Percentiles rank a stretch among this genome's conserved stretches.
Conservation (phyloP, 1,140 invertebrate genomes). For the Chironomus tepperi region DNA sequence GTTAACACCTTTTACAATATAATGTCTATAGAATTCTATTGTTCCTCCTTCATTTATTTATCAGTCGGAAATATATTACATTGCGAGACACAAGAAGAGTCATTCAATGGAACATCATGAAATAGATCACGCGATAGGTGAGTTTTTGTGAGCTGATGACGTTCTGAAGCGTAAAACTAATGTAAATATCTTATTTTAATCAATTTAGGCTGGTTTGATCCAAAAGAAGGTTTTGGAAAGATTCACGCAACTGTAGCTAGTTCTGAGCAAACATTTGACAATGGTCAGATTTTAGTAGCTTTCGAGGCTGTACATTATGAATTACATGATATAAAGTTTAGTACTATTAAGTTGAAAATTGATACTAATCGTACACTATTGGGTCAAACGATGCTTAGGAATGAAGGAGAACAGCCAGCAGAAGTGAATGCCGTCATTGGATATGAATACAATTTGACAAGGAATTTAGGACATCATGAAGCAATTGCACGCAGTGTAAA, state of each 20-base stretch:
- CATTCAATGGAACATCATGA: slow-evolving; percentile 35
- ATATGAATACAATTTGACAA: slow-evolving; percentile 56
- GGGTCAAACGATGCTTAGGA: slow-evolving; percentile 52
- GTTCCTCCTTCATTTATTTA: neutral
- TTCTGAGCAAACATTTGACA: slow-evolving; percentile 48
- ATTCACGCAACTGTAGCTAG: slow-evolving; percentile 55
- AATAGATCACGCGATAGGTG: slow-evolving; percentile 37
- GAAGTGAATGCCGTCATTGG: slow-evolving; percentile 57
- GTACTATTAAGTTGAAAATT: slow-evolving; percentile 46
- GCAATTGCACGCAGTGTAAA: slow-evolving; percentile 63
- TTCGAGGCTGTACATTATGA: slow-evolving; percentile 67
- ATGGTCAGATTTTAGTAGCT: slow-evolving; percentile 67
- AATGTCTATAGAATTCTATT: too few relatives aligned
- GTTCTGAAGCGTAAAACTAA: neutral
- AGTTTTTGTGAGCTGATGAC: neutral
- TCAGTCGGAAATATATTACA: slow-evolving; percentile 33
- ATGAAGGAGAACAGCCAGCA: slow-evolving; percentile 44
- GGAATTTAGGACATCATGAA: slow-evolving; percentile 69
- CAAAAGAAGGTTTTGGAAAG: slow-evolving; percentile 51
- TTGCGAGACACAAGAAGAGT: slow-evolving; percentile 42
- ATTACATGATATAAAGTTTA: slow-evolving; percentile 54
- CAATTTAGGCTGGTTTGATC: slow-evolving; percentile 43
- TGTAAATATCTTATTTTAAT: neutral
- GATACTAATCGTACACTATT: slow-evolving; percentile 47
- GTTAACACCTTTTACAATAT: neutral